A percentile compares a stretch with the other conserved stretches of the same genome.
Conservation (phyloP, 2,797 vertebrate genomes). For the Thunnus albacares region DNA sequence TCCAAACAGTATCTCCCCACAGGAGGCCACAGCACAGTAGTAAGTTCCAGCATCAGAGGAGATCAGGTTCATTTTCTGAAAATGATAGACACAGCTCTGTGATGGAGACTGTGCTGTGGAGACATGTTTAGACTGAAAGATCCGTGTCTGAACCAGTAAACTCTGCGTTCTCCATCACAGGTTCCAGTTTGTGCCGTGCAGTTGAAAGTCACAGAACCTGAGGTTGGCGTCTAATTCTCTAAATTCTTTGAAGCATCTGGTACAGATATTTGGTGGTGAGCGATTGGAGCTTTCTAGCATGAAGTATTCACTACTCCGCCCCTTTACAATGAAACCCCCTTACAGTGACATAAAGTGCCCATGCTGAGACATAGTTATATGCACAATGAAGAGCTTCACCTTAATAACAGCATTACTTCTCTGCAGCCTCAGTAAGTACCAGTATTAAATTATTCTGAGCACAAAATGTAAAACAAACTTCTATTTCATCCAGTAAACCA, state of each 20-base stretch:
- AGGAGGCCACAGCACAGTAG: too few relatives aligned
- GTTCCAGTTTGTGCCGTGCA: conserved; percentile 39
- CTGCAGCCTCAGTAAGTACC: conserved; percentile 24
- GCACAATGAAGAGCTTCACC: background rate
- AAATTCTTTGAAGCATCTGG: background rate
- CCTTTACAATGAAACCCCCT: conserved; percentile 34
- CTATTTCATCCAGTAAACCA: background rate
- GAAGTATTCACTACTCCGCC: conserved; percentile 9
- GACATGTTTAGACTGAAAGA: background rate
- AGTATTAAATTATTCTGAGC: background rate
- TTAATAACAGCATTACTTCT: background rate
- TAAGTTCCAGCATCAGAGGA: too few relatives aligned
- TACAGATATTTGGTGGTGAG: background rate
- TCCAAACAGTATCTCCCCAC: too few relatives aligned
- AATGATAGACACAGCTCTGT: conserved; percentile 48
- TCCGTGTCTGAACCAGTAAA: conserved; percentile 72
- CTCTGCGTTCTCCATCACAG: conserved; percentile 56
- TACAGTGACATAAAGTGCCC: background rate
- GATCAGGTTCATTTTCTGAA: too few relatives aligned
- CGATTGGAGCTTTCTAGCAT: background rate
- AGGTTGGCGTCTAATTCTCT: conserved; percentile 21
- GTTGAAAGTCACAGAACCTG: conserved; percentile 52
- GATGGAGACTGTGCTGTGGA: background rate
- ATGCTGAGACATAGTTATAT: rapidly evolving
- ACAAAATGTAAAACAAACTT: background rate